Percentiles rank a stretch among this genome's conserved stretches.
Evolutionary conservation across 2,113 vertebrate genomes (phyloP).

Genomic region (Carettochelys insculpta): DNA sequence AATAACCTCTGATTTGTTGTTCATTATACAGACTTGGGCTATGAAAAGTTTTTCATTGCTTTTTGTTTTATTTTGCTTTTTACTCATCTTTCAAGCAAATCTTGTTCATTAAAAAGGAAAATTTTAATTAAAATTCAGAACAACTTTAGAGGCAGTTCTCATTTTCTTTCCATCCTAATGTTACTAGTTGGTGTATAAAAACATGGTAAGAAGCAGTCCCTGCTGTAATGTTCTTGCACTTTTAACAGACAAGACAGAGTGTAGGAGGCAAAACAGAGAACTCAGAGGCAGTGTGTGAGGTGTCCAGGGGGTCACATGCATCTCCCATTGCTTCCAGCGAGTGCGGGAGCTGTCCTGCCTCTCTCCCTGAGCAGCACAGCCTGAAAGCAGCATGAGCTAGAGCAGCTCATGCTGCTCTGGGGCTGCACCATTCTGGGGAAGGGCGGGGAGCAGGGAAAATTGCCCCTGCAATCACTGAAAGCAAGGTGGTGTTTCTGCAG

Average conservation of each 20-base stretch:
- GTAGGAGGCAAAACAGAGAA: background rate
- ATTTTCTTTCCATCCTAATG: background rate
- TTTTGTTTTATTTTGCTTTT: background rate
- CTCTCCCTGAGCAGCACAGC: too few relatives aligned
- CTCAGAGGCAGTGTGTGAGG: too few relatives aligned
- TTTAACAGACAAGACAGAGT: background rate
- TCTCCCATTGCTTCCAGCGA: too few relatives aligned
- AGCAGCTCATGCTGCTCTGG: too few relatives aligned
- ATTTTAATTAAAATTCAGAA: background rate
- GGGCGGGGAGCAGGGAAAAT: too few relatives aligned
- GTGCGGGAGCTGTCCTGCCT: too few relatives aligned
- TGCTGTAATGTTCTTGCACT: background rate
- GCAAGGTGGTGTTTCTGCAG: too few relatives aligned
- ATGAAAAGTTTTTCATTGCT: background rate
- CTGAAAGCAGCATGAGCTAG: too few relatives aligned
- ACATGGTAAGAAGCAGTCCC: background rate
- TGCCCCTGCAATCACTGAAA: too few relatives aligned
- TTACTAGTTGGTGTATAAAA: background rate
- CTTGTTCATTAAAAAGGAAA: conserved; percentile 3
- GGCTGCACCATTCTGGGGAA: too few relatives aligned
- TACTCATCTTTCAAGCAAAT: background rate
- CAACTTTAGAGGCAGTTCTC: background rate
- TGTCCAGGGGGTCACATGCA: too few relatives aligned
- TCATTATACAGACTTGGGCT: background rate
- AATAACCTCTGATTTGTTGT: background rate